Base-by-base conservation (phyloP, 2,113 vertebrate genomes). In the Dasypus novemcinctus region DNA sequence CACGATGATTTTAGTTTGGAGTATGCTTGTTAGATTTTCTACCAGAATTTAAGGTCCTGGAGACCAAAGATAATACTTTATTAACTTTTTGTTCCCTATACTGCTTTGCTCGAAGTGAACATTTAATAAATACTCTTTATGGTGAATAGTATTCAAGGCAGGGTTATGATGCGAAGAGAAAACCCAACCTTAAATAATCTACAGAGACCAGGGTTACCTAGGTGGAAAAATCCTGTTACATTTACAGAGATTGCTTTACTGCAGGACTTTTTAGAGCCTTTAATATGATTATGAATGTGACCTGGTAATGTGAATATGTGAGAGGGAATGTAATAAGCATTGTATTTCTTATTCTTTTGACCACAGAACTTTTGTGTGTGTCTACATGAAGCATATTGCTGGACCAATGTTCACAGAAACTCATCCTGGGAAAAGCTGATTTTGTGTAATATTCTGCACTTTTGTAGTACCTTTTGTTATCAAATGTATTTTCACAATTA, bases 281-380 rank as follows among this genome's bases (percentile, higher is more conserved):
- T 78, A 87, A 7, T 84, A 78, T 69, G 63, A 25, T 87, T 83
- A 74, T 43, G 52, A 20, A 31, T 84, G 7, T 75, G 52, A 41
- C 81, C 91, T 17, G 43, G 33, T 82, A 76, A 91, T 27, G 23
- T 76, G 57, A 68, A 25, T 68, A 43, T 86, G 68, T 49, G 64
- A 71, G 75, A 93, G 23, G 87, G 29, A 49, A 68, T 49, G 7
- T 33, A 63, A 38, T 64, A 63, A 66, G 43, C 23, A 64, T 87
- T 59, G 21, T 72, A 78, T 85, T 95, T 92, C 41, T 82, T 87
- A 25, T 92, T 80, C 31, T 81, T 90, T 93, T 89, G 83, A 59
- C 36, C 27, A 95, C 4, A 80, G 54, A 75, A 33, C 4, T 64
- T 7, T 80, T 43, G 86, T 72, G 46, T 7, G 54, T 20, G 54